Evolutionary conservation across 64 coral and sea anemone genomes (phyloP).

Genomic region (Stylophora pistillata): DNA sequence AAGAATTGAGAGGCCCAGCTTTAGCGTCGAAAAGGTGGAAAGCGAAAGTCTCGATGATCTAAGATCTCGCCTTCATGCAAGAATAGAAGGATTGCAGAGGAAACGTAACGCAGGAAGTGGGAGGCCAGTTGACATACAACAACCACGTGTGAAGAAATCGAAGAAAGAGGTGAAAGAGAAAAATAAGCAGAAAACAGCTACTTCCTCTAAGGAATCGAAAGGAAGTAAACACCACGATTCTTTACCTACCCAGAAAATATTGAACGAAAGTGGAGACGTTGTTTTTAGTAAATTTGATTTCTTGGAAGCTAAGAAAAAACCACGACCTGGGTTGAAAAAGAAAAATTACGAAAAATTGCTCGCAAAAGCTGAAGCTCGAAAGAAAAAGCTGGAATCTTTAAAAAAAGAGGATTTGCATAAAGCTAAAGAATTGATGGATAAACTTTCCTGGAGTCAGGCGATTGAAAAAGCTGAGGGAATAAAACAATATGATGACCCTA

Average conservation of each 20-base stretch:
- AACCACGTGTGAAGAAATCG: conserved; percentile 68
- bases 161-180: conserved; percentile 77
- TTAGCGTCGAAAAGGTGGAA: conserved; percentile 91
- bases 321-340: conserved; percentile 41
- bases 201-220: conserved; percentile 22
- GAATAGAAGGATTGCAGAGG: conserved; percentile 71
- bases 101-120: conserved; percentile 64
- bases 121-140: not conserved
- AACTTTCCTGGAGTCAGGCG: conserved; percentile 77
- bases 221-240: not conserved
- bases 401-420: conserved; percentile 56
- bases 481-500: conserved; percentile 89
- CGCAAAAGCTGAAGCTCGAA: conserved; percentile 86
- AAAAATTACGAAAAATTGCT: conserved; percentile 88
- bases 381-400: conserved; percentile 89
- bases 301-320: conserved; percentile 52
- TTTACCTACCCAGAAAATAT: conserved; percentile 50
- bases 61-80: conserved; percentile 69
- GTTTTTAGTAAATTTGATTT: conserved; percentile 99
- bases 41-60: conserved; percentile 75
- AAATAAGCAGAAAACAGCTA: conserved; percentile 51
- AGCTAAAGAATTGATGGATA: conserved; percentile 76
- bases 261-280: conserved; percentile 91
- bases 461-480: conserved; percentile 91
- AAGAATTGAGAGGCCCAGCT: not conserved